Evolutionary conservation across 2,888 invertebrate genomes (phyloP).

Genomic region (Diploptera punctata): DNA sequence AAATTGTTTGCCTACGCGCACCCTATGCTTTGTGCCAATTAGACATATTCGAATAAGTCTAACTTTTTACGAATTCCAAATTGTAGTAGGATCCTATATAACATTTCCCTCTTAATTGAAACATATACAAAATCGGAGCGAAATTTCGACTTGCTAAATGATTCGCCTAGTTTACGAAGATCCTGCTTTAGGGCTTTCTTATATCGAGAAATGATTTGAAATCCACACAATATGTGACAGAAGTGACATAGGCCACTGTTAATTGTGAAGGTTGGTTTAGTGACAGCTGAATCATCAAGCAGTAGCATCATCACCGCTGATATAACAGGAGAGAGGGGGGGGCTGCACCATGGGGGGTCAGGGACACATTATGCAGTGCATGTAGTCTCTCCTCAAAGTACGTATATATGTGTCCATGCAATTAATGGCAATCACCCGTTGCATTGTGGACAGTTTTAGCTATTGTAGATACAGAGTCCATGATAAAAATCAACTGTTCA

Average conservation of each 20-base stretch:
- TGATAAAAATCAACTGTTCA: slow-evolving; percentile 8
- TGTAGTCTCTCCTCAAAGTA: neutral
- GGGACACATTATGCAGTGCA: neutral
- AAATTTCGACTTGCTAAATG: too few species aligned
- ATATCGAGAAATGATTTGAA: too few species aligned
- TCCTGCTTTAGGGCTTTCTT: too few species aligned
- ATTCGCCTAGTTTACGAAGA: too few species aligned
- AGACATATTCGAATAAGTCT: too few species aligned
- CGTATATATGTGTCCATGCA: slow-evolving; percentile 1
- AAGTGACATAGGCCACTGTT: neutral
- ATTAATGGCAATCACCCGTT: slow-evolving; percentile 5
- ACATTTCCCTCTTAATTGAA: too few species aligned
- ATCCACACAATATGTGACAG: too few species aligned
- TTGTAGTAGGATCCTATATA: too few species aligned
- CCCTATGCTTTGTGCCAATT: too few species aligned
- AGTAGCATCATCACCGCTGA: slow-evolving; percentile 11
- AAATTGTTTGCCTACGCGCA: too few species aligned
- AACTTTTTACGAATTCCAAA: too few species aligned
- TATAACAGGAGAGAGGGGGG: neutral
- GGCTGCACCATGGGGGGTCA: neutral
- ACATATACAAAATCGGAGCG: too few species aligned
- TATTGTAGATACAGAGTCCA: neutral
- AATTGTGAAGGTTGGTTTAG: neutral
- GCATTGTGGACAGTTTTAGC: neutral
- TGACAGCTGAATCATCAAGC: slow-evolving; percentile 16